phyloP scores from a whole-genome alignment of 2,797 vertebrate genomes.

The Hirundo rustica region DNA sequence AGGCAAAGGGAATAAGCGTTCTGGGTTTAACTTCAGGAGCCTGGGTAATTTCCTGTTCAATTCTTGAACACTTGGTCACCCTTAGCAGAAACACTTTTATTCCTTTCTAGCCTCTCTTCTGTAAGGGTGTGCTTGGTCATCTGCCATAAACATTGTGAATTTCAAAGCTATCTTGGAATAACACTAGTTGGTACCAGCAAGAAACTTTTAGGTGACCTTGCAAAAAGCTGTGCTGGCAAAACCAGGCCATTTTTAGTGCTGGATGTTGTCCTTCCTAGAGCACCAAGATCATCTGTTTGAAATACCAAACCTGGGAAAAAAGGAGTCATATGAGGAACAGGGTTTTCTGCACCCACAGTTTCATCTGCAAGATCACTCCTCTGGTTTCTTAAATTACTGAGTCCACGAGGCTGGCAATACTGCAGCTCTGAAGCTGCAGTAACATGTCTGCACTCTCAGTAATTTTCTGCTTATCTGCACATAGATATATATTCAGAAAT shows the following conservation, averaged over 20 bases:
- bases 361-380: not conserved
- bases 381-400: not conserved
- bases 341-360: not conserved
- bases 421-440: not conserved
- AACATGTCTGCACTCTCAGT: not conserved
- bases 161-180: not conserved
- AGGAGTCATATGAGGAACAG: not conserved
- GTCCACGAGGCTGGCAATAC: not conserved
- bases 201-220: not conserved
- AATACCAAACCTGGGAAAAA: not conserved
- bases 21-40: not conserved
- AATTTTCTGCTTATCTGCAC: not conserved
- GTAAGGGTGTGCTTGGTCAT: fast-evolving
- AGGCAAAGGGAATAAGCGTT: not conserved
- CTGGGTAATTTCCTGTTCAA: not conserved
- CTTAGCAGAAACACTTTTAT: not conserved
- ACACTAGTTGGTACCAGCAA: not conserved
- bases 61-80: not conserved
- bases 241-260: not conserved
- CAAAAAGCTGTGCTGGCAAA: not conserved
- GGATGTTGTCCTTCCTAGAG: not conserved
- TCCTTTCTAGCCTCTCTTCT: not conserved
- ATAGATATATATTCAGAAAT: not conserved
- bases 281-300: not conserved
- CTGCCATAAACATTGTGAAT: not conserved